Evolutionary conservation across 2,888 invertebrate genomes (phyloP).

Genomic region (Horisme vitalbata): DNA sequence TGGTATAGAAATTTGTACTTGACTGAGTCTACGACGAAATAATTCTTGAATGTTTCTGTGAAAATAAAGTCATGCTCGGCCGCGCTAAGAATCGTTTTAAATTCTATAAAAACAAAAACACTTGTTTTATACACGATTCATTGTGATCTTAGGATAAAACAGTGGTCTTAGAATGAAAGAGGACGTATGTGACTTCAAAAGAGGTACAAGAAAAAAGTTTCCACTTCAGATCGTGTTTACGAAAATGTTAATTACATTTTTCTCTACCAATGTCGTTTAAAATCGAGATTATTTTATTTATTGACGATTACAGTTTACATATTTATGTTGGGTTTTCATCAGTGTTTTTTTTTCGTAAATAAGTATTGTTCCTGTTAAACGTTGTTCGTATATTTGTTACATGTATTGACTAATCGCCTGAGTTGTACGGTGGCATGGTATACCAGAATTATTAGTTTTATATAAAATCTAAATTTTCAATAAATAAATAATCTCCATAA

Average conservation of each 20-base stretch:
- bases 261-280: slow-evolving; percentile 53
- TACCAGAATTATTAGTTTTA: slow-evolving; percentile 35
- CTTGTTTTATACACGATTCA: too few species aligned
- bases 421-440: slow-evolving; percentile 67
- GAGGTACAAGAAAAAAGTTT: not conserved
- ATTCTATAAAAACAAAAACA: too few species aligned
- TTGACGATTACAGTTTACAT: slow-evolving; percentile 43
- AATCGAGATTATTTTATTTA: slow-evolving; percentile 77
- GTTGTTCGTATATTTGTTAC: slow-evolving; percentile 64
- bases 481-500: slow-evolving; percentile 72
- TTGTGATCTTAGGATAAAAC: too few species aligned
- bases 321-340: slow-evolving; percentile 38
- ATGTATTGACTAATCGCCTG: slow-evolving; percentile 73
- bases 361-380: slow-evolving; percentile 40
- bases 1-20: slow-evolving; percentile 40
- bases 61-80: too few species aligned
- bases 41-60: too few species aligned
- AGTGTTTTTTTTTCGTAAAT: slow-evolving; percentile 28
- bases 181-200: too few species aligned
- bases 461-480: slow-evolving; percentile 42
- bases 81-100: too few species aligned
- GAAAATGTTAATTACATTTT: slow-evolving; percentile 6
- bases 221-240: slow-evolving; percentile 11
- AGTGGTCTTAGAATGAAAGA: too few species aligned
- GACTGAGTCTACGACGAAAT: not conserved